Base-by-base conservation (phyloP, 92 coral and sea anemone genomes). In the Palythoa grandis region DNA sequence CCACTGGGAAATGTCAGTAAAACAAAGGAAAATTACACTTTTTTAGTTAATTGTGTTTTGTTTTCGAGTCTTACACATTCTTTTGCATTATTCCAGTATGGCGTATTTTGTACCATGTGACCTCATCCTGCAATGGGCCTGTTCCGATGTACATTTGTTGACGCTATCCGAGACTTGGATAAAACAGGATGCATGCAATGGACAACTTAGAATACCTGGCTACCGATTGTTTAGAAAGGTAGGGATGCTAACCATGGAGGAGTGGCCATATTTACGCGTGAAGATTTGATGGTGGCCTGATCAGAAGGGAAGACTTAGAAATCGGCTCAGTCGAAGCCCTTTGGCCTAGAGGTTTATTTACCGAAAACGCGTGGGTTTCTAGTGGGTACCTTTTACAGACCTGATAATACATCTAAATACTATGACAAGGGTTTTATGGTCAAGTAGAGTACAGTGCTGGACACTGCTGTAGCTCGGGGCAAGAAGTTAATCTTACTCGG, bases 131-230 rank as follows among this genome's bases (percentile, higher is more conserved):
- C 68, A 68, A 23, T 10, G 71, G 65, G 16, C 67, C 35, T 40
- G 53, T 20, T 37, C 69, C 52, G 72, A 68, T 67, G 17, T 85
- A 40, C 87, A 83, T 70, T 39, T 83, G 70, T 29, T 69, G 74
- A 85, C 84, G 8, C 67, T 86, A 22, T 50, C 53, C 48, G 84
- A 86, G 23, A 86, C 89, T 35, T 77, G 89, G 89, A 23, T 74
- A n/a, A 37, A 76, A 20, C 74, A 50, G 38, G 84, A 77, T 16
- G 77, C 77, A 37, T 29, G 38, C 50, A 73, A 78, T 79, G 38
- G 72, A 12, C 79, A 87, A 67, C 14, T 87, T 39, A 35, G 69
- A 20, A 87, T 87, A 40, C 85, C 89, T 15, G 85, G 89, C 17
- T 87, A 87, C 71, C 39, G 23, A 8, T 12, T 86, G 25, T 79